Evolutionary conservation across 2,113 vertebrate genomes (phyloP).

Genomic region (Psettodes erumei): DNA sequence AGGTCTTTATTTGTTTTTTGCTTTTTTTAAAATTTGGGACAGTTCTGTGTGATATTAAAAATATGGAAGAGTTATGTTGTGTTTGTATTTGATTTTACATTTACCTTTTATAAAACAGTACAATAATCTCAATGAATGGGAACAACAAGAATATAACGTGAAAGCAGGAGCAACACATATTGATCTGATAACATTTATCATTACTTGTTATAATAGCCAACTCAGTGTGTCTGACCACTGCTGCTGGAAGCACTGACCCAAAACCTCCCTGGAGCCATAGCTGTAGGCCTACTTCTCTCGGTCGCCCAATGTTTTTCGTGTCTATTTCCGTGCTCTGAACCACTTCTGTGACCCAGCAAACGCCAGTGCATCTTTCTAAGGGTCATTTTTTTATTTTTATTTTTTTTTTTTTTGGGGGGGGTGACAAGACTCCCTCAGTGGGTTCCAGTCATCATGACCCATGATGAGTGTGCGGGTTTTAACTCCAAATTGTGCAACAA

Average conservation of each 20-base stretch:
- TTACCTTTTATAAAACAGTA: too few species aligned
- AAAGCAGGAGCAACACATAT: not conserved
- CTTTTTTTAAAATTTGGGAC: too few species aligned
- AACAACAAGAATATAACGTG: not conserved
- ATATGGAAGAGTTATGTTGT: too few species aligned
- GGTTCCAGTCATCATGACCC: not conserved
- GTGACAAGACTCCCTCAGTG: not conserved
- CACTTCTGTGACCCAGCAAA: conserved; percentile 58
- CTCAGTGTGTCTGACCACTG: not conserved
- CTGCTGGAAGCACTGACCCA: conserved; percentile 24
- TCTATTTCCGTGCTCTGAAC: conserved; percentile 59
- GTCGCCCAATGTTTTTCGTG: conserved; percentile 8
- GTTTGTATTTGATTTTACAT: too few species aligned
- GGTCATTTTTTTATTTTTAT: conserved; percentile 37
- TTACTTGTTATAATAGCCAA: not conserved
- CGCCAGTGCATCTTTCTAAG: conserved; percentile 20
- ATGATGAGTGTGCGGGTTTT: not conserved
- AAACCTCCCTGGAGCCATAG: conserved; percentile 3
- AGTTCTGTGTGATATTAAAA: too few species aligned
- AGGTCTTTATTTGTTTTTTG: too few species aligned
- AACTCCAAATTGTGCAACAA: not conserved
- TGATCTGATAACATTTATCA: not conserved
- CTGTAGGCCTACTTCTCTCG: conserved; percentile 32
- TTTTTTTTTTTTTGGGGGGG: too few species aligned
- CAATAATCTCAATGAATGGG: not conserved